Base-by-base conservation (phyloP, 2,888 invertebrate genomes). In the Melipona beecheii region DNA sequence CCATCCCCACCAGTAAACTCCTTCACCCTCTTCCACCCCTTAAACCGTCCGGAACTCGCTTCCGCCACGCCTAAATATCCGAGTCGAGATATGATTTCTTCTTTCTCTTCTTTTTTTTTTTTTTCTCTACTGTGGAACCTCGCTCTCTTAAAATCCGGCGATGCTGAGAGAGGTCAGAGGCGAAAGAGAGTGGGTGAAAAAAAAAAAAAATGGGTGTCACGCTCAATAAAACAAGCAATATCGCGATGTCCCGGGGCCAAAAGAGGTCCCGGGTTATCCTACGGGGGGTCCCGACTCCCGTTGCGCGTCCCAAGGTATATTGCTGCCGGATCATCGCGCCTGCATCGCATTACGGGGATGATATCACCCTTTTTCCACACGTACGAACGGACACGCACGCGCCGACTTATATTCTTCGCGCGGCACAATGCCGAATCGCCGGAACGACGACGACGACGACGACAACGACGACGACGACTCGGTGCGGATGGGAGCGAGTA, bases 201-300 rank as follows among this genome's bases (percentile, higher is more conserved):
- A 36, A 9, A 43, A 43, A 43, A 36, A 92, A 92, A 92, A 92
- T 91, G 92, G 89, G 88, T 93, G 93, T 94, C 93, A 94, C 93
- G 93, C 92, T 91, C 91, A 93, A 93, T 92, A 93, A 94, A 93
- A 94, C 94, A 93, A 93, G 90, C 94, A 94, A 94, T 94, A 94
- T 94, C 92, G 92, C 87, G 90, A 87, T 93, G 87, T 91, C 92
- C 92, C 86, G 91, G 90, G 92, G 92, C 92, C 89, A 92, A 93
- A 91, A 92, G 87, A 91, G 91, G 86, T 90, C 90, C 87, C 77
- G 86, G 87, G 89, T 85, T 87, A 87, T 89, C 88, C 90, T 70
- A 86, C 88, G 85, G 87, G 89, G 89, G 86, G 84, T 84, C 86
- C 81, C n/a, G 86, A 79, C 82, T 84, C 88, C 85, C 80, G 82